These are phyloP conservation scores for Spongilla lacustris DNA, from an alignment of 37 sponge, comb jelly and placozoan species.

Conservation along the genomic window DNA sequence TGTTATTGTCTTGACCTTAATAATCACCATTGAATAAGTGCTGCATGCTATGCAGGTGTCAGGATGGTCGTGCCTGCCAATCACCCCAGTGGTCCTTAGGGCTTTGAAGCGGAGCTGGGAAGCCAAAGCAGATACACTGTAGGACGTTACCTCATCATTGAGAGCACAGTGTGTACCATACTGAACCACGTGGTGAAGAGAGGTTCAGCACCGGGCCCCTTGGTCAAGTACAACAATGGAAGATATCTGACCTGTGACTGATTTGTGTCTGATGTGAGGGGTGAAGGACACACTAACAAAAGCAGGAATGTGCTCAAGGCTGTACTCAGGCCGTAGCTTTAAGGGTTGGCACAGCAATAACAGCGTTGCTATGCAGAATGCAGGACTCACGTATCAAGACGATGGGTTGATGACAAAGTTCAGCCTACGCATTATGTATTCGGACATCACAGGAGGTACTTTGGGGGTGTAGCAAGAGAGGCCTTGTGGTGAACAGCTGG, in stretches of 20 bases:
- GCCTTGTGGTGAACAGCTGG: no score
- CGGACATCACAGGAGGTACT: no score
- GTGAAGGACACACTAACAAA: background rate
- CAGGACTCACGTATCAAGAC: background rate
- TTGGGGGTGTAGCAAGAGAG: no score
- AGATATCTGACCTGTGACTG: background rate
- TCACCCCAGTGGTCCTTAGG: no score
- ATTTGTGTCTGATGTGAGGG: constrained; percentile 1
- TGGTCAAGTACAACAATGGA: background rate
- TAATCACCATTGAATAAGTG: no score
- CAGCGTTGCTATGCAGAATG: background rate
- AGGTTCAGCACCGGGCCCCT: background rate
- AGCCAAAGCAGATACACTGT: no score
- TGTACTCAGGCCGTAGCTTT: constrained; percentile 11
- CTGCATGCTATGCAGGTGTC: no score
- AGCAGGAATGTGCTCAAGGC: background rate
- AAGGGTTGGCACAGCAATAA: constrained; percentile 10
- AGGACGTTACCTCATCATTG: no score
- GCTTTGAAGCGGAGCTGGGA: no score
- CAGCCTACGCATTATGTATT: no score
- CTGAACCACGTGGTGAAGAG: background rate
- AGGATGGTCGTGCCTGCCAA: background rate
- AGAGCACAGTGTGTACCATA: background rate
- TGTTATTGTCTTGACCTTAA: no score
- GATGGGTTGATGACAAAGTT: no score